Conservation (phyloP, 2,113 vertebrate species). For the Ranitomeya imitator region DNA sequence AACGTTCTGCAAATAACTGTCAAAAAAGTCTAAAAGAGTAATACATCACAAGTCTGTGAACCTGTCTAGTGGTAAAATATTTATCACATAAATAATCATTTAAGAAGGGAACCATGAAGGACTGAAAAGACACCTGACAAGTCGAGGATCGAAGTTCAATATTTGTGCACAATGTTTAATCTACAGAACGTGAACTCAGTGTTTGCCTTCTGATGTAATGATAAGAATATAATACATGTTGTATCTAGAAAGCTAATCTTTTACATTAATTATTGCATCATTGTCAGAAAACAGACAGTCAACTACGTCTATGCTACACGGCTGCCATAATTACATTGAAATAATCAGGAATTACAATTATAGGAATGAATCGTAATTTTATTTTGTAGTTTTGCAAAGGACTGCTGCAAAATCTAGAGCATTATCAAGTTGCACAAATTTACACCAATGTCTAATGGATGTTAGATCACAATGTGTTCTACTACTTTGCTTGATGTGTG, state of each 20-base stretch:
- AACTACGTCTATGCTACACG: not conserved
- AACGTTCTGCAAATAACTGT: slow-evolving; percentile 34
- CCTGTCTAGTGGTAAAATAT: slow-evolving; percentile 26
- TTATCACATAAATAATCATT: slow-evolving; percentile 41
- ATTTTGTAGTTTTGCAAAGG: too few species aligned
- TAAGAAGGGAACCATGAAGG: slow-evolving; percentile 28
- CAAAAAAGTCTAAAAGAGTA: slow-evolving; percentile 3
- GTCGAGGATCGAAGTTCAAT: slow-evolving; percentile 2
- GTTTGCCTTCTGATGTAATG: not conserved
- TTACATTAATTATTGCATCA: slow-evolving; percentile 1
- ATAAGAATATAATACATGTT: not conserved
- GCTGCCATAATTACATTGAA: not conserved
- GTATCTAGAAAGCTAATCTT: slow-evolving; percentile 6
- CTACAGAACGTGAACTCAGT: not conserved
- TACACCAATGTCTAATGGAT: too few species aligned
- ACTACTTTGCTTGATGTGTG: too few species aligned
- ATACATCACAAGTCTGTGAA: slow-evolving; percentile 40
- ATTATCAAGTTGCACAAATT: not conserved
- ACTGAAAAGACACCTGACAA: slow-evolving; percentile 13
- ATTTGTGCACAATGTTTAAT: slow-evolving; percentile 5
- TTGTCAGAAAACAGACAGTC: not conserved
- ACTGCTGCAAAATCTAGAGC: too few species aligned
- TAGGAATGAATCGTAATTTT: too few species aligned
- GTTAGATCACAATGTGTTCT: too few species aligned
- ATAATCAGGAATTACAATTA: too few species aligned